Conservation (phyloP, 2,113 vertebrate genomes). For the Apus apus region DNA sequence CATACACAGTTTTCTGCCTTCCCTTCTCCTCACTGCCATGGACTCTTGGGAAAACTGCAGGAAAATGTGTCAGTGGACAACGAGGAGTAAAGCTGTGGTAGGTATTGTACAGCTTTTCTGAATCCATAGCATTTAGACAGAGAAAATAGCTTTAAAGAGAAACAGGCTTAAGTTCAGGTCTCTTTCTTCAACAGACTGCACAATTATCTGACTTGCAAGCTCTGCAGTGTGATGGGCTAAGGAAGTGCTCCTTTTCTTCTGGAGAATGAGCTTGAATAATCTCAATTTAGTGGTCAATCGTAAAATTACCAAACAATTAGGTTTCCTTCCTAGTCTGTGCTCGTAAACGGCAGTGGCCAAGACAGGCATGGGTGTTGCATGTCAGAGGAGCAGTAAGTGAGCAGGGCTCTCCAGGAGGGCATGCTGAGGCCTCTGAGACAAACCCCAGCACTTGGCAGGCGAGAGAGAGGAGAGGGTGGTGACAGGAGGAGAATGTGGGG, state of each 20-base stretch:
- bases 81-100: neutral
- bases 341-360: neutral
- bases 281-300: neutral
- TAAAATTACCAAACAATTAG: neutral
- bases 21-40: neutral
- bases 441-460: neutral
- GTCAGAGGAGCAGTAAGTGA: neutral
- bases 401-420: accelerated
- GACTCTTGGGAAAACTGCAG: neutral
- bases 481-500: neutral
- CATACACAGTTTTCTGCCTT: neutral
- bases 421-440: neutral
- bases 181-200: neutral
- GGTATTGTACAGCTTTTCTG: neutral
- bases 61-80: neutral
- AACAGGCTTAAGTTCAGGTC: neutral
- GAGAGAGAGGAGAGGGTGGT: neutral
- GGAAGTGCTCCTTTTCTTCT: neutral
- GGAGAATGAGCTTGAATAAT: neutral
- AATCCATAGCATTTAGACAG: neutral
- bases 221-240: neutral
- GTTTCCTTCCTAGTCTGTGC: neutral
- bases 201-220: neutral
- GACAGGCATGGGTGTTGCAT: neutral
- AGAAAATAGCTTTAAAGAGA: neutral